Conservation (phyloP, 2,113 vertebrate species). For the Pollimyrus isidori region DNA sequence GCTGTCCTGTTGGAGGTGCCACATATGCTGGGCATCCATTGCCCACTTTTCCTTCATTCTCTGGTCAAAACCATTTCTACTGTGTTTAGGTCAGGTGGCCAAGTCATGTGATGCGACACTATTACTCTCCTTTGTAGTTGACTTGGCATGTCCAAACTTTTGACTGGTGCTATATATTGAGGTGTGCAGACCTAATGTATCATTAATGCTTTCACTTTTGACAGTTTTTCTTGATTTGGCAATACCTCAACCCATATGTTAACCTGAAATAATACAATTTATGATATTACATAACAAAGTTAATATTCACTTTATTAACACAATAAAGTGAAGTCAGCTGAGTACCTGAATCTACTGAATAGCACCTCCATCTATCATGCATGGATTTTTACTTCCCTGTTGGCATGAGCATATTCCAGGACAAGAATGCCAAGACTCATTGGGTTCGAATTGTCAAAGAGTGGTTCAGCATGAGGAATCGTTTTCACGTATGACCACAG, state of each 20-base stretch:
- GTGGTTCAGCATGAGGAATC: no score
- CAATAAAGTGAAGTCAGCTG: no score
- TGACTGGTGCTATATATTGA: neutral
- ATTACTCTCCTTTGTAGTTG: neutral
- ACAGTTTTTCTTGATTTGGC: neutral
- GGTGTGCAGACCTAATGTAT: neutral
- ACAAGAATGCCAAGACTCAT: no score
- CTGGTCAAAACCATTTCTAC: neutral
- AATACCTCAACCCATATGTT: neutral
- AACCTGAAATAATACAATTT: neutral
- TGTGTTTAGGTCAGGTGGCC: neutral
- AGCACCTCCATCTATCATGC: no score
- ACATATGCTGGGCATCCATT: no score
- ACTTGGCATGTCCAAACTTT: neutral
- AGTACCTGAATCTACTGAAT: no score
- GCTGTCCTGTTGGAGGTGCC: neutral
- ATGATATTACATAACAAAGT: neutral
- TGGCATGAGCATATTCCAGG: no score
- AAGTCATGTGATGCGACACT: neutral
- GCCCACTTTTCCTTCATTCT: neutral
- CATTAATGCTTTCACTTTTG: neutral
- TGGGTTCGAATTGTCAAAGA: no score
- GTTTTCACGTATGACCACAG: no score
- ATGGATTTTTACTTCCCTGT: no score
- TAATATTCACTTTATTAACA: neutral